Conservation (phyloP, 2,888 invertebrate genomes). For the Polymixis flavicincta region DNA sequence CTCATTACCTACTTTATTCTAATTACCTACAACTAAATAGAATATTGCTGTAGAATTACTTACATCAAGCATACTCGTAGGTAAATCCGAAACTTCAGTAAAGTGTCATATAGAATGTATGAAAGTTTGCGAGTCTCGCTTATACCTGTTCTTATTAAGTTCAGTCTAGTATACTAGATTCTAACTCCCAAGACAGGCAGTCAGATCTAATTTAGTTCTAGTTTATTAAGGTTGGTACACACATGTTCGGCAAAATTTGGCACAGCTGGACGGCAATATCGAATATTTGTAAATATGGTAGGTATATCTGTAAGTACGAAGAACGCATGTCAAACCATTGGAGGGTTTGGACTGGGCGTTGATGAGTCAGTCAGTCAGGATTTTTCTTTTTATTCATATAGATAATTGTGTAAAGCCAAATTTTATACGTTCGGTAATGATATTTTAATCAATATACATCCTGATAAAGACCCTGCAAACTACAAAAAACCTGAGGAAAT, state of each 20-base stretch:
- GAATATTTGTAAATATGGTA: not conserved
- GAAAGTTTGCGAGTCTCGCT: constrained; percentile 22
- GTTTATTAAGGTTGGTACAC: not conserved
- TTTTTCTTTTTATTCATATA: too few relatives aligned
- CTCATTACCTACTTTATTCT: not conserved
- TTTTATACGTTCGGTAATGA: too few relatives aligned
- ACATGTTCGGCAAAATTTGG: not conserved
- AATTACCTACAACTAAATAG: not conserved
- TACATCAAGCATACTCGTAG: too few relatives aligned
- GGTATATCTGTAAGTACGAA: not conserved
- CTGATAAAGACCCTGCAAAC: too few relatives aligned
- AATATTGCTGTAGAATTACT: not conserved
- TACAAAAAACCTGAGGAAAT: too few relatives aligned
- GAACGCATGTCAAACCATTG: too few relatives aligned
- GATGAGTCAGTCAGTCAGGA: too few relatives aligned
- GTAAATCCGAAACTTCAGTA: not conserved
- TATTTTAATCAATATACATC: too few relatives aligned
- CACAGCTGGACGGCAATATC: not conserved
- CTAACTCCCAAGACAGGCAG: constrained; percentile 31
- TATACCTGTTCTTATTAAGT: constrained; percentile 25
- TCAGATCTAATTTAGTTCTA: constrained; percentile 35
- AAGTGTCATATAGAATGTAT: constrained; percentile 13
- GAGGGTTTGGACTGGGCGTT: too few relatives aligned
- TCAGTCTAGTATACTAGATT: constrained; percentile 23
- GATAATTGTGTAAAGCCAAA: too few relatives aligned